Evolutionary conservation across 2,113 vertebrate genomes (phyloP), one percentile per base, ranked within the genome.

Genomic region (Naja naja): DNA sequence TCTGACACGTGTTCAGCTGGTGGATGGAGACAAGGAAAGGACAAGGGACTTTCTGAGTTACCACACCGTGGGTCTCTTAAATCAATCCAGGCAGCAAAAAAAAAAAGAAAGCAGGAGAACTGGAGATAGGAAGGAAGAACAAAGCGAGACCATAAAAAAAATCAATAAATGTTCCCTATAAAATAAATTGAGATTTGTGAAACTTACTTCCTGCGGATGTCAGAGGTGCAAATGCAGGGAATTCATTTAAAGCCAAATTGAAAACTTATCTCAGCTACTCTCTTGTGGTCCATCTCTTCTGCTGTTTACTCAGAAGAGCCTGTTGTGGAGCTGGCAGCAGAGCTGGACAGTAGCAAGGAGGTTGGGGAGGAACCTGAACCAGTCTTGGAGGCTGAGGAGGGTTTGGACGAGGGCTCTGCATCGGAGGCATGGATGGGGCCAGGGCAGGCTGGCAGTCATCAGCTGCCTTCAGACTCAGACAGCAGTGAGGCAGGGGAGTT

Each of bases 161-260:
- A 98, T 98, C 98, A 97, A 98, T 98, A 98, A 96, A 16, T 0
- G 93, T 97, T 98, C 96, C 97, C 97, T 95, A 96, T 98, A 98
- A 98, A 98, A 97, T 96, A 97, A 97, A 97, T 96, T 20, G 96
- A 97, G 97, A 97, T 97, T 97, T 97, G 96, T 96, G 27, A 97
- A 97, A 97, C 97, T 97, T 94, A 56, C 97, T 97, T 97, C 96
- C 96, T 96, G 94, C 93, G 95, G 96, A 96, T 54, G 94, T 96
- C 97, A 97, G 95, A 97, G 93, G 88, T 96, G 95, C 95, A 95
- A 93, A 95, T 97, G 96, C 52, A 91, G 97, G 91, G 94, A 95
- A 97, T 97, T 96, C 95, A 0, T 96, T 97, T 97, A 97, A 97
- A 94, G 74, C 91, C 96, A 95, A 94, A 96, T 95, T 97, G 97